Evolutionary conservation across 2,113 vertebrate species (phyloP).

Genomic region (Progne subis): DNA sequence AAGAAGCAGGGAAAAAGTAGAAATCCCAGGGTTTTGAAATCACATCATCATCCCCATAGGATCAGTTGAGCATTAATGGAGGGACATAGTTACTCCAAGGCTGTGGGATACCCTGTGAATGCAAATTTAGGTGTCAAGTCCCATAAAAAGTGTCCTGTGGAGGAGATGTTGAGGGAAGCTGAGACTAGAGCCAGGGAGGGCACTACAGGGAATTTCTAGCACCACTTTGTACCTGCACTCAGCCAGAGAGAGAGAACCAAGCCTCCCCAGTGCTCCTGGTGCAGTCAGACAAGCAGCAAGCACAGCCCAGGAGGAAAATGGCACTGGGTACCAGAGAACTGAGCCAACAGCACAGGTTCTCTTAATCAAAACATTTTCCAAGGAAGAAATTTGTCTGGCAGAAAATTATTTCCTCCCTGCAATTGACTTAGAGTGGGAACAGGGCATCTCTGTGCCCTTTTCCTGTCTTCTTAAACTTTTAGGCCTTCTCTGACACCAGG

Average conservation of each 20-base stretch:
- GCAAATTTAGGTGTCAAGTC: neutral
- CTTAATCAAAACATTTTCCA: neutral
- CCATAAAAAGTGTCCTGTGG: neutral
- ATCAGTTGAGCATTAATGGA: neutral
- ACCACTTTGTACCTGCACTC: neutral
- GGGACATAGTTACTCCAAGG: neutral
- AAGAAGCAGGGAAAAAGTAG: neutral
- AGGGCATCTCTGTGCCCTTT: neutral
- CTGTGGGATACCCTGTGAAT: neutral
- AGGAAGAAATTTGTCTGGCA: neutral
- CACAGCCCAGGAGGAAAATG: neutral
- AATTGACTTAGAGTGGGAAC: neutral
- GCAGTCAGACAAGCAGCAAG: neutral
- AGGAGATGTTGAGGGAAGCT: neutral
- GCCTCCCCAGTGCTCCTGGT: neutral
- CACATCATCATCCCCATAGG: neutral
- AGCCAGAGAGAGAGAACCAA: neutral
- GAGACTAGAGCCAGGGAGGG: accelerated
- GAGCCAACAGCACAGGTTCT: neutral
- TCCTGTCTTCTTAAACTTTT: neutral
- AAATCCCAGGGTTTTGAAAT: neutral
- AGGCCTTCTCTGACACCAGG: neutral
- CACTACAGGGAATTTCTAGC: neutral
- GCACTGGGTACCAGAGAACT: neutral
- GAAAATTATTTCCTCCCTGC: neutral